These are phyloP conservation scores for Tragulus kanchil DNA, from an alignment of 2,113 vertebrate genomes.

Conservation along the genomic window DNA sequence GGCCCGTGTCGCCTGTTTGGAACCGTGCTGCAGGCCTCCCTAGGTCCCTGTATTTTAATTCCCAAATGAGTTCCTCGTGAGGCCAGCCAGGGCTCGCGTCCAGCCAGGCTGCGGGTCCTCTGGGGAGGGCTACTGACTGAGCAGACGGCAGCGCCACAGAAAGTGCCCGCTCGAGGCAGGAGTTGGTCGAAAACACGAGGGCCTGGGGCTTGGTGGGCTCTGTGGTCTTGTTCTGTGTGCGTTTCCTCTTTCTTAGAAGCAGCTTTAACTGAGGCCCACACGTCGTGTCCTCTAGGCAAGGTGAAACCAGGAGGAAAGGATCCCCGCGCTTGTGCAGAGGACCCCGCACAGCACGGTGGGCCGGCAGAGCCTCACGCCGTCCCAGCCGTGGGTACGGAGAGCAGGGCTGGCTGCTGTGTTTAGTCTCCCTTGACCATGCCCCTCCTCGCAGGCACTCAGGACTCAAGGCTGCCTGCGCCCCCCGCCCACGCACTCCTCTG, in stretches of 20 bases:
- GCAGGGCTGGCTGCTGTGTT: neutral
- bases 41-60: neutral
- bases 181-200: neutral
- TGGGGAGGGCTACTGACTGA: neutral
- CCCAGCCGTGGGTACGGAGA: rapidly evolving
- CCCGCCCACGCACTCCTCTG: neutral
- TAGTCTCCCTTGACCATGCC: neutral
- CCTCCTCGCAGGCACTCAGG: too few species aligned
- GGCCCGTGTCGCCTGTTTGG: rapidly evolving
- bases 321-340: too few species aligned
- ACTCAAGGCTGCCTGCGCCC: too few species aligned
- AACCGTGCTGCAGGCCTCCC: rapidly evolving
- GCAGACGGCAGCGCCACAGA: neutral
- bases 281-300: neutral
- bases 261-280: neutral
- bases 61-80: neutral
- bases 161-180: neutral
- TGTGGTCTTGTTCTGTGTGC: neutral
- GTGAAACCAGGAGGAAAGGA: neutral
- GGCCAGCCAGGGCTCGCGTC: neutral
- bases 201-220: neutral
- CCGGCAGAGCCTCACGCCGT: neutral
- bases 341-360: rapidly evolving
- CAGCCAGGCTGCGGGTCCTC: neutral
- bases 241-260: neutral